Conservation (phyloP, 2,113 vertebrate species). For the Trinectes maculatus region DNA sequence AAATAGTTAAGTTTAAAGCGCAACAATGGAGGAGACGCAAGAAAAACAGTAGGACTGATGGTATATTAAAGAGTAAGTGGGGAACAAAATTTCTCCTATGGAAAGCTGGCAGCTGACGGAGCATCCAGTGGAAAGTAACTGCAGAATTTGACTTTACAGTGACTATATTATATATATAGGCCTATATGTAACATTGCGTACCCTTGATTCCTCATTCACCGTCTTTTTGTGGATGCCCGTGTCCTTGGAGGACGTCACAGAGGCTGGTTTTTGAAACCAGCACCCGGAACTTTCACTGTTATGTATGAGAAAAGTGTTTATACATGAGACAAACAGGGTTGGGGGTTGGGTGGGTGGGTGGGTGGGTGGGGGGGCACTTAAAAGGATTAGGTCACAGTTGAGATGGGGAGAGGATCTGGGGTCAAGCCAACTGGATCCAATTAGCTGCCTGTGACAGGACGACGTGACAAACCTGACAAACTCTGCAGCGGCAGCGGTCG, state of each 20-base stretch:
- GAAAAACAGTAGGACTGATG: slow-evolving; percentile 8
- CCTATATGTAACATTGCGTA: no score
- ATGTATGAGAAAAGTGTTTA: slow-evolving; percentile 48
- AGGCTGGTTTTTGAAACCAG: slow-evolving; percentile 18
- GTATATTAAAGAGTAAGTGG: slow-evolving; percentile 7
- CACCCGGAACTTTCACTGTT: slow-evolving; percentile 20
- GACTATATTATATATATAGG: slow-evolving; percentile 24
- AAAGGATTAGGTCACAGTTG: slow-evolving; percentile 66
- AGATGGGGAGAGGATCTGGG: slow-evolving; percentile 49
- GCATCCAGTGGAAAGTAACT: slow-evolving; percentile 4
- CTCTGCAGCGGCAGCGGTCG: slow-evolving; percentile 45
- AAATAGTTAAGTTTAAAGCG: slow-evolving; percentile 46
- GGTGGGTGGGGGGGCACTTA: slow-evolving; percentile 28
- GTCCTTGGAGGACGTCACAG: slow-evolving; percentile 19
- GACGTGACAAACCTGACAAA: slow-evolving; percentile 50
- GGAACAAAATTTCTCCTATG: slow-evolving; percentile 3
- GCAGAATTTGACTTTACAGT: slow-evolving; percentile 24
- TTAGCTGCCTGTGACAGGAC: slow-evolving; percentile 64
- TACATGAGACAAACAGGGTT: no score
- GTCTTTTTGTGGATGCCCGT: slow-evolving; percentile 18
- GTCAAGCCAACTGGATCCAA: slow-evolving; percentile 76
- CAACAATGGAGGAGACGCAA: slow-evolving; percentile 10
- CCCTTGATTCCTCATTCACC: slow-evolving; percentile 1
- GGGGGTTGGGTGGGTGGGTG: no score
- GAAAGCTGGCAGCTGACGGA: slow-evolving; percentile 10